A percentile compares a stretch with the other conserved stretches of the same genome.
Evolutionary conservation across 37 sponge, comb jelly and placozoan species (phyloP).

Genomic region (Chondrilla cf. caribensis): DNA sequence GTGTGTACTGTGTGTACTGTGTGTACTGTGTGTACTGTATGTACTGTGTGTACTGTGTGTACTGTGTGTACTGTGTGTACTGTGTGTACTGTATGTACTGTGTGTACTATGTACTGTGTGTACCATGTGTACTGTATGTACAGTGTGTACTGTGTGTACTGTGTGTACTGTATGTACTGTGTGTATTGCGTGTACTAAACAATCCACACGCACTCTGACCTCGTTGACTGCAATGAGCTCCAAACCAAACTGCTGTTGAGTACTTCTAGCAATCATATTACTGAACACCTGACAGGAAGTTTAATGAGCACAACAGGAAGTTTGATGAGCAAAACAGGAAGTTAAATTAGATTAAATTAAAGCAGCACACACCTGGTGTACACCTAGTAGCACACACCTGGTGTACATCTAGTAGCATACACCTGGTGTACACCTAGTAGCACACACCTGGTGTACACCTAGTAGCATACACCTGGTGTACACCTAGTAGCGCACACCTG

Average conservation of each 20-base stretch:
- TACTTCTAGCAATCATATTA: background rate
- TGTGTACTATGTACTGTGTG: too few species aligned
- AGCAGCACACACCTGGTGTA: too few species aligned
- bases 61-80: background rate
- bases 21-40: background rate
- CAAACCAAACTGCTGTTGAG: constrained; percentile 1
- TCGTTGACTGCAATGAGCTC: constrained; percentile 10
- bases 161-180: background rate
- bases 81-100: background rate
- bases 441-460: too few species aligned
- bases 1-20: background rate
- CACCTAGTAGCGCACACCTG: too few species aligned
- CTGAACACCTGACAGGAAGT: background rate
- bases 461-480: too few species aligned
- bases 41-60: background rate
- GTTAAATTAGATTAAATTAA: too few species aligned
- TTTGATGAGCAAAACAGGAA: too few species aligned
- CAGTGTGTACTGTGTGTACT: background rate
- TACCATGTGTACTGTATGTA: too few species aligned
- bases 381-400: too few species aligned
- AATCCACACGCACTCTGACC: background rate
- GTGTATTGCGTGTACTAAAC: too few species aligned
- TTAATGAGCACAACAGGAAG: background rate
- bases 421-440: too few species aligned
- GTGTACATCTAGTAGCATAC: too few species aligned